Base-by-base conservation (phyloP, 2,888 invertebrate genomes). In the Macaria notata region DNA sequence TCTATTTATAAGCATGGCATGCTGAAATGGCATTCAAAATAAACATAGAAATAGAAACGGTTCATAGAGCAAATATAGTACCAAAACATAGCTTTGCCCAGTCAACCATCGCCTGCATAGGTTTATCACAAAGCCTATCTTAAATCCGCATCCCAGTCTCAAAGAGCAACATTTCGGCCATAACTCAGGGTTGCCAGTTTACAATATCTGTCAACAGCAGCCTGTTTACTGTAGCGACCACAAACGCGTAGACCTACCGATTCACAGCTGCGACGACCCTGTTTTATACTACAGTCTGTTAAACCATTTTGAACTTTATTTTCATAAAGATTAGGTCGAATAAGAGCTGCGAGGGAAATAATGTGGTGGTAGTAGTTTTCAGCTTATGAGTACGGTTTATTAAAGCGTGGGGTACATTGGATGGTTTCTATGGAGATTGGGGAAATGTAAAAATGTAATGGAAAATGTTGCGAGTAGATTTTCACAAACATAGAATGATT, bases 151-250 rank as follows among this genome's bases (percentile, higher is more conserved):
- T 36, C 33, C 33, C 33, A 36, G 33, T 36, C 33, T 36, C 33
- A 36, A 36, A 36, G 33, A 36, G 33, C 42, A 64, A 59, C 59
- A 62, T 63, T 62, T 63, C 62, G 55, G 49, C 38, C 65, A 65
- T 64, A 58, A 63, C 61, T 65, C 62, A 58, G 63, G 53, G 49
- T 45, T 45, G 56, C 55, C 64, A 70, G 71, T 76, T 73, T 74
- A 72, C 78, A 74, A 65, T 65, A 71, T 64, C 68, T 68, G 77
- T 71, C 71, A 71, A 67, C 68, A 70, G 65, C 75, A 77, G 71
- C 73, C 75, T 81, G 81, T 84, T 84, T 82, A 83, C 83, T 75
- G 77, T 69, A 72, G 66, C 69, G 66, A 82, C 85, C 86, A 70
- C 85, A 83, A 84, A 82, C 75, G 76, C 73, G 77, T 78, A 74